These are phyloP conservation scores for Cotesia typhae DNA, from an alignment of 1,140 invertebrate genomes.

Conservation along the genomic window DNA sequence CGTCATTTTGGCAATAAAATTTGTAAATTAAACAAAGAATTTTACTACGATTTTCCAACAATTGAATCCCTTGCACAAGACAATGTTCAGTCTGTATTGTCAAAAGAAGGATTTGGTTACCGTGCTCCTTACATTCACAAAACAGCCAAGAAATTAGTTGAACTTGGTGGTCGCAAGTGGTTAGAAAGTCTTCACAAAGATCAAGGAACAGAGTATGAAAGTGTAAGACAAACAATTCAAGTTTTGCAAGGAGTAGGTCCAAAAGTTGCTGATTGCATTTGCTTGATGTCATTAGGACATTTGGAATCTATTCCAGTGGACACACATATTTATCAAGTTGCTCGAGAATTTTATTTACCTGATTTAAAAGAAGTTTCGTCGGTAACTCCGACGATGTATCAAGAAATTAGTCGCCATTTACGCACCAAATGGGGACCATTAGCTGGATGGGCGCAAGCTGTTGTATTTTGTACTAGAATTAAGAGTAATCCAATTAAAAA, in stretches of 20 bases:
- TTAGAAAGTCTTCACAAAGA: slow-evolving; percentile 71
- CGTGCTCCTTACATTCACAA: slow-evolving; percentile 86
- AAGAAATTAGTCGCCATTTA: slow-evolving; percentile 86
- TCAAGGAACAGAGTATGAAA: slow-evolving; percentile 71
- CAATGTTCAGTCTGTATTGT: slow-evolving; percentile 76
- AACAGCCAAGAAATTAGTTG: slow-evolving; percentile 74
- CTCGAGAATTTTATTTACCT: slow-evolving; percentile 81
- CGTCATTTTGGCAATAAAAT: slow-evolving; percentile 82
- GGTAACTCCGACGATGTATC: slow-evolving; percentile 84
- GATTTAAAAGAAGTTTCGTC: slow-evolving; percentile 80
- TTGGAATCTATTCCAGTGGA: slow-evolving; percentile 92
- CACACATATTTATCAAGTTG: slow-evolving; percentile 96
- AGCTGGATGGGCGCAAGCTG: slow-evolving; percentile 96
- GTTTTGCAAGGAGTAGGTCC: slow-evolving; percentile 86
- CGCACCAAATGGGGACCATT: slow-evolving; percentile 82
- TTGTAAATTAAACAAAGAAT: slow-evolving; percentile 70
- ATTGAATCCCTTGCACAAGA: slow-evolving; percentile 71
- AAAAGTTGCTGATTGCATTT: slow-evolving; percentile 98
- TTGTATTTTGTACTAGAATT: slow-evolving; percentile 67
- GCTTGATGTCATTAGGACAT: slow-evolving; percentile 94
- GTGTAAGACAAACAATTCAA: slow-evolving; percentile 79
- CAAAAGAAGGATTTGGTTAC: slow-evolving; percentile 90
- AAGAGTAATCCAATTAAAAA: slow-evolving; percentile 41
- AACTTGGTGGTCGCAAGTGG: slow-evolving; percentile 77
- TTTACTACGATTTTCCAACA: slow-evolving; percentile 84